Evolutionary conservation across 2,113 vertebrate species (phyloP), one percentile per base, ranked within the genome.

Genomic region (Spea bombifrons): DNA sequence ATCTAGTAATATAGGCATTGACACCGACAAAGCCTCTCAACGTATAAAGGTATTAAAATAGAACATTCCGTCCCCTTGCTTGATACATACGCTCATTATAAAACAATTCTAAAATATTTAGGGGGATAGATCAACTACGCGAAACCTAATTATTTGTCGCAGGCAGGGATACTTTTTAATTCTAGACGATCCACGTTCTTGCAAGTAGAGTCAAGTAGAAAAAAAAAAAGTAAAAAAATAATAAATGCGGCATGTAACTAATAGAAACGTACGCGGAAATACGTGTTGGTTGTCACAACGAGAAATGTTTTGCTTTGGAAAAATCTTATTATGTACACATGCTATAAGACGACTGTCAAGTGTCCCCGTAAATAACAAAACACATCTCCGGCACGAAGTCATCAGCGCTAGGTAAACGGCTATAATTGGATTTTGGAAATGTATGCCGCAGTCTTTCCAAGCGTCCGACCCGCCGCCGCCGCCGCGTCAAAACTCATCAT

Each of bases 391-490:
- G 44, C 66, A 68, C 12, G 47, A 68, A 47, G 46, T 70, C 67
- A 70, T 70, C 67, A 49, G 46, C 67, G 15, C 67, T 70, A 70
- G 67, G 67, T 70, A 70, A 70, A 50, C 67, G n/a, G 5, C 67
- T 49, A 47, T 49, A 70, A 70, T 70, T 70, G 67, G 67, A 70
- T 70, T 70, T 7, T 47, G 49, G 46, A 70, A 70, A 70, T 17
- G 47, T 45, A 68, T 52, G 50, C 50, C 2, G 50, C 4, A 61
- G 57, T 13, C 15, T 49, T 70, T 50, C 47, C 46, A 50, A 70
- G 17, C 17, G 46, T 49, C 5, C 15, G 4, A 8, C 15, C n/a
- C 5, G 48, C 46, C 8, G 67, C 67, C 16, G 13, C 46, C 4
- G 47, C 44, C 15, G 47, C 44, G 12, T 7, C 50, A 52, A 52